Conservation (phyloP, 2,113 vertebrate genomes). For the Trogon surrucura region DNA sequence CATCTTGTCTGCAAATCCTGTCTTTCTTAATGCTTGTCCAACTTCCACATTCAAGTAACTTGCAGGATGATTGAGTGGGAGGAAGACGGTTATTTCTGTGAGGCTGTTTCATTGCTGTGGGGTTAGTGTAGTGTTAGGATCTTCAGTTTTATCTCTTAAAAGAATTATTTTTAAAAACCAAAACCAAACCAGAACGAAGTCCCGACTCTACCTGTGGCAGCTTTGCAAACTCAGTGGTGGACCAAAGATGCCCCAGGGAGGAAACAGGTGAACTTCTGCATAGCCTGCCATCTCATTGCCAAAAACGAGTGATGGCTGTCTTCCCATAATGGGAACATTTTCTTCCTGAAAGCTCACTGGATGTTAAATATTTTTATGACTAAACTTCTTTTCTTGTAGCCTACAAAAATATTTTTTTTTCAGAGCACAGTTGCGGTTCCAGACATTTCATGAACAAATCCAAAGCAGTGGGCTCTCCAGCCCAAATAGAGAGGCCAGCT, state of each 20-base stretch:
- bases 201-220: neutral
- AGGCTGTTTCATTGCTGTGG: neutral
- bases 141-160: neutral
- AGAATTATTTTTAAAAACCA: neutral
- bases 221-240: neutral
- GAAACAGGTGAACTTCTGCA: neutral
- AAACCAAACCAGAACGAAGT: fast-evolving
- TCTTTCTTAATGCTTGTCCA: neutral
- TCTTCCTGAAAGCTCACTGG: neutral
- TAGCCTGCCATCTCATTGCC: neutral
- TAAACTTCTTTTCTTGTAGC: neutral
- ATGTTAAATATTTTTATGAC: neutral
- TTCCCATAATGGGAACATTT: neutral
- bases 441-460: neutral
- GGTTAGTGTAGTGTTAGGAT: neutral
- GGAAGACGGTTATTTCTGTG: neutral
- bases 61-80: neutral
- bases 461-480: neutral
- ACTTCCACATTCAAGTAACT: neutral
- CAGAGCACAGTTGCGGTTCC: neutral
- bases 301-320: neutral
- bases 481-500: neutral
- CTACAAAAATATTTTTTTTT: neutral
- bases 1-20: neutral
- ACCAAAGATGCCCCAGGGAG: neutral